phyloP scores from a whole-genome alignment of 2,888 invertebrate species.

The Teleogryllus oceanicus region DNA sequence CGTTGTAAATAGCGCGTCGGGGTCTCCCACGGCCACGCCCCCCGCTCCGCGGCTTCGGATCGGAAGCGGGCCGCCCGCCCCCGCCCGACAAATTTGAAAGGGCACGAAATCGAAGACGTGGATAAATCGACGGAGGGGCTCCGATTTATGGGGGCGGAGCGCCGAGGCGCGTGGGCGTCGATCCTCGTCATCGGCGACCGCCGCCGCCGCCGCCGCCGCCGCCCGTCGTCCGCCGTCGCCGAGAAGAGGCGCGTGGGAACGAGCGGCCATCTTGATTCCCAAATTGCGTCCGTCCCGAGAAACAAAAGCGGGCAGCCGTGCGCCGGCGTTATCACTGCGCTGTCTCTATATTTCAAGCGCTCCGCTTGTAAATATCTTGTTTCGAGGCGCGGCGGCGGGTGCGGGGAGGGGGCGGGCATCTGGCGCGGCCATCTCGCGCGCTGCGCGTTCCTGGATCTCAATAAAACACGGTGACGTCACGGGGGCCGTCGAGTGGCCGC shows the following conservation, averaged over 20 bases:
- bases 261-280: constrained; percentile 3
- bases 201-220: not conserved
- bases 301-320: constrained; percentile 6
- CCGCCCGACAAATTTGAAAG: not conserved
- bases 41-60: not conserved
- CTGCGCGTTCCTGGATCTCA: constrained; percentile 18
- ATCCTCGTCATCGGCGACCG: not conserved
- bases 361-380: constrained; percentile 10
- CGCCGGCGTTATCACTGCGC: constrained; percentile 18
- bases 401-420: constrained; percentile 2
- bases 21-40: too few relatives aligned
- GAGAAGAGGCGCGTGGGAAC: not conserved
- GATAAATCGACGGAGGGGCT: not conserved
- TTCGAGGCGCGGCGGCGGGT: not conserved
- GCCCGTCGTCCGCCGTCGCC: not conserved
- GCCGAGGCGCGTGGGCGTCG: not conserved
- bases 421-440: constrained; percentile 7
- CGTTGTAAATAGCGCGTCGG: too few relatives aligned
- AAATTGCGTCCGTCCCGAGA: not conserved
- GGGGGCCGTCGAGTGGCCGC: not conserved
- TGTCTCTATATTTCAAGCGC: constrained; percentile 18
- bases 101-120: not conserved
- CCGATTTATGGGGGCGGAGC: not conserved
- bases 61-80: not conserved
- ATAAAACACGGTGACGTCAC: constrained; percentile 18